Conservation (phyloP, 2,113 vertebrate genomes). For the Emydocephalus ijimae region DNA sequence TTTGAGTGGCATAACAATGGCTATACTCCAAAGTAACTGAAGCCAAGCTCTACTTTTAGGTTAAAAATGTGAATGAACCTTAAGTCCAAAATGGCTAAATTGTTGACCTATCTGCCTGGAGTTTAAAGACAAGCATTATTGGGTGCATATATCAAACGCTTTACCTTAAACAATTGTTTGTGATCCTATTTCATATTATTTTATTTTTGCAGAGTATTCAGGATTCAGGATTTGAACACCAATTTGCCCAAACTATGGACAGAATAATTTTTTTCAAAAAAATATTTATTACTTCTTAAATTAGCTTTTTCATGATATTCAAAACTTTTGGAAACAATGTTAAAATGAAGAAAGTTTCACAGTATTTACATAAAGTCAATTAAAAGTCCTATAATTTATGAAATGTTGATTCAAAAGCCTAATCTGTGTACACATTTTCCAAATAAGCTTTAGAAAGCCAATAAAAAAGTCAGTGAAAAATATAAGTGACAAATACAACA, state of each 20-base stretch:
- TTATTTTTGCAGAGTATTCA: not conserved
- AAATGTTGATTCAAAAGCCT: not conserved
- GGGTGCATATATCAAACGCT: not conserved
- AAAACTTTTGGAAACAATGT: not conserved
- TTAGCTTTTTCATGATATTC: not conserved
- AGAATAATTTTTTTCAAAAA: not conserved
- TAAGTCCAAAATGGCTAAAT: not conserved
- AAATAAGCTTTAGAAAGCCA: not conserved
- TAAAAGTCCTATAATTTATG: not conserved
- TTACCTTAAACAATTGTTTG: not conserved
- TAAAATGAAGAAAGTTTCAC: not conserved
- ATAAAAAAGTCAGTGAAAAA: not conserved
- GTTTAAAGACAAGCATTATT: not conserved
- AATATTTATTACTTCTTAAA: not conserved
- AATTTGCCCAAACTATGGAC: not conserved
- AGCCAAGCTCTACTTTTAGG: not conserved
- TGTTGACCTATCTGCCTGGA: not conserved
- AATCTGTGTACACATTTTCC: not conserved
- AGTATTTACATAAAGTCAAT: not conserved
- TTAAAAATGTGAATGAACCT: not conserved
- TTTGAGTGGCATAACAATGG: not conserved
- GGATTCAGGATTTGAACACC: not conserved
- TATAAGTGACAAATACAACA: not conserved
- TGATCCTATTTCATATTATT: not conserved
- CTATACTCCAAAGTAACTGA: not conserved